phyloP scores from a whole-genome alignment of 2,888 invertebrate genomes.

The Xanthorhoe spadicearia region DNA sequence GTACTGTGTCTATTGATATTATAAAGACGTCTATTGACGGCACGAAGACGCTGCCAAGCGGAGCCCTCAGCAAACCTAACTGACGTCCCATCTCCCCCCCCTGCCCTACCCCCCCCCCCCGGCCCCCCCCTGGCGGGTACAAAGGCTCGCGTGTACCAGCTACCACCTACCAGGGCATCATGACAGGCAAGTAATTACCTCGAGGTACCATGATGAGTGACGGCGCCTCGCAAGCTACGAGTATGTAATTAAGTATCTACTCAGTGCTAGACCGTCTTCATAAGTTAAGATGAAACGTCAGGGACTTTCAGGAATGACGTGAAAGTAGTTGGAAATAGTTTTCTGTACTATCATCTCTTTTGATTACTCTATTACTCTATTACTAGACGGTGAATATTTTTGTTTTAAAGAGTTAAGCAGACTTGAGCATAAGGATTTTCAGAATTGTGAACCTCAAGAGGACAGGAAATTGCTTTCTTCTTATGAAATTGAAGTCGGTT shows the following conservation, averaged over 20 bases:
- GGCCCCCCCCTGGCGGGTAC: background rate
- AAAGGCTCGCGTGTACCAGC: conserved; percentile 8
- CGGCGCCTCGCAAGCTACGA: background rate
- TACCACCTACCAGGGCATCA: background rate
- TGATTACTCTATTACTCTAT: no score
- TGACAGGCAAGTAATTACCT: conserved; percentile 11
- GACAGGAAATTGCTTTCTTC: no score
- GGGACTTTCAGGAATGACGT: no score
- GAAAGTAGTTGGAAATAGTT: no score
- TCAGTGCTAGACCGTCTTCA: background rate
- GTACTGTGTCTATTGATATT: conserved; percentile 11
- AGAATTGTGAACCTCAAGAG: no score
- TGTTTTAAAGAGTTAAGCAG: no score
- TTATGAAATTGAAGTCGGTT: no score
- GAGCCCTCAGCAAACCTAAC: conserved; percentile 27
- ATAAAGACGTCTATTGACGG: conserved; percentile 9
- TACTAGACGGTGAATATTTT: no score
- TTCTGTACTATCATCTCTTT: no score
- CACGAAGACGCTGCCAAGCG: conserved; percentile 4
- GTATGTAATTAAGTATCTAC: background rate
- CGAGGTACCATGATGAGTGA: background rate
- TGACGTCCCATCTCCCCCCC: conserved; percentile 23
- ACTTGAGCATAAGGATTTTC: no score
- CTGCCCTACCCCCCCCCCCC: background rate
- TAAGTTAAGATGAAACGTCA: no score